Conservation (phyloP, 2,113 vertebrate species). For the Dromas ardeola region DNA sequence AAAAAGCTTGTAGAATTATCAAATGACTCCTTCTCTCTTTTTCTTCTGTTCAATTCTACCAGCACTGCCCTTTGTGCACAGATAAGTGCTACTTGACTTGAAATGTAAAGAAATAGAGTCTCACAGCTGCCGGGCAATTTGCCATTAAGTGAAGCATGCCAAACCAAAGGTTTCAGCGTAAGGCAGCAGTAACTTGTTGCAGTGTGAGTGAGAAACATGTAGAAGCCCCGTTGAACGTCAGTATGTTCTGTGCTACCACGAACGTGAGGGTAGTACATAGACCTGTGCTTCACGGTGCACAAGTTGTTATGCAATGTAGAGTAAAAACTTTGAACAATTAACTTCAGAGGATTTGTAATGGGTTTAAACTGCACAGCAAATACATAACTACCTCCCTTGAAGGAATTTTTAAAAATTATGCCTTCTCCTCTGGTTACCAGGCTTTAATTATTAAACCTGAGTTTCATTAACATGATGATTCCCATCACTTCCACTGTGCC, state of each 20-base stretch:
- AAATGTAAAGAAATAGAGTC: background rate
- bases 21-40: background rate
- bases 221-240: background rate
- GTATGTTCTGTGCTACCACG: background rate
- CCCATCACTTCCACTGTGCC: background rate
- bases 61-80: background rate
- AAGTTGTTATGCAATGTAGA: background rate
- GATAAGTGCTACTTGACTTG: constrained; percentile 34
- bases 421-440: background rate
- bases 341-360: background rate
- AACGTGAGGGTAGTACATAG: background rate
- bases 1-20: background rate
- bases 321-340: background rate
- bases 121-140: constrained; percentile 32
- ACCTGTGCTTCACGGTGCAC: background rate
- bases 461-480: background rate
- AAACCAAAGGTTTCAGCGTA: background rate
- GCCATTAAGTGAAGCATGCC: background rate
- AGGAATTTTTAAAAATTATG: background rate
- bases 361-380: background rate
- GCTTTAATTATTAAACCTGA: constrained; percentile 34
- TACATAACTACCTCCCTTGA: background rate
- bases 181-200: background rate
- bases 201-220: background rate
- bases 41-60: background rate